Evolutionary conservation across 2,797 vertebrate genomes (phyloP).

Genomic region (Pristis pectinata): DNA sequence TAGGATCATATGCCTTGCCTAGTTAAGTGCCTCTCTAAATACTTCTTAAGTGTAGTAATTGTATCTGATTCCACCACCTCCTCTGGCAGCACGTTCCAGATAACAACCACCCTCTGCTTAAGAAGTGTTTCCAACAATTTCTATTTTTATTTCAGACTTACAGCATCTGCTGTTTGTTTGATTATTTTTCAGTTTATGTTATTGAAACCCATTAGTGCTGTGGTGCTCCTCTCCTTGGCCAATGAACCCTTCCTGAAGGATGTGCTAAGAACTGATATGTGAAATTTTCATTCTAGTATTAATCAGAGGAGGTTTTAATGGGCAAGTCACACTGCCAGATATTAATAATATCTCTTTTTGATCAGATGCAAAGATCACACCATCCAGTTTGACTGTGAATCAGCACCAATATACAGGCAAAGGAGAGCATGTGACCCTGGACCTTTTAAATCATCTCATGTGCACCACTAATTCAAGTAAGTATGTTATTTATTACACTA

Average conservation of each 20-base stretch:
- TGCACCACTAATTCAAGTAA: conserved; percentile 37
- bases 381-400: not conserved
- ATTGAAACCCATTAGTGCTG: not conserved
- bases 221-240: not conserved
- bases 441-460: conserved; percentile 44
- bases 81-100: no score
- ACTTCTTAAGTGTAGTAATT: no score
- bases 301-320: not conserved
- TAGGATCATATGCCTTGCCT: no score
- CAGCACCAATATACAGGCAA: conserved; percentile 23
- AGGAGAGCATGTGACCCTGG: conserved; percentile 29
- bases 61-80: no score
- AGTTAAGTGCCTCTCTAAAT: no score
- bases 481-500: not conserved
- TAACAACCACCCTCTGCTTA: no score
- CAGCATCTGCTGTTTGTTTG: no score
- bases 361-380: not conserved
- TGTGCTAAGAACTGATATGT: no score
- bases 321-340: not conserved
- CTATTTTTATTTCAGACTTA: no score
- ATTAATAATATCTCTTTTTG: not conserved
- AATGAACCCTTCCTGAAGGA: not conserved
- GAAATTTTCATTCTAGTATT: not conserved
- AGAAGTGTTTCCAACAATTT: no score
- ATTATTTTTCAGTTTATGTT: no score